Conservation (phyloP, 2,888 invertebrate genomes). For the Netelia fuscicornis region DNA sequence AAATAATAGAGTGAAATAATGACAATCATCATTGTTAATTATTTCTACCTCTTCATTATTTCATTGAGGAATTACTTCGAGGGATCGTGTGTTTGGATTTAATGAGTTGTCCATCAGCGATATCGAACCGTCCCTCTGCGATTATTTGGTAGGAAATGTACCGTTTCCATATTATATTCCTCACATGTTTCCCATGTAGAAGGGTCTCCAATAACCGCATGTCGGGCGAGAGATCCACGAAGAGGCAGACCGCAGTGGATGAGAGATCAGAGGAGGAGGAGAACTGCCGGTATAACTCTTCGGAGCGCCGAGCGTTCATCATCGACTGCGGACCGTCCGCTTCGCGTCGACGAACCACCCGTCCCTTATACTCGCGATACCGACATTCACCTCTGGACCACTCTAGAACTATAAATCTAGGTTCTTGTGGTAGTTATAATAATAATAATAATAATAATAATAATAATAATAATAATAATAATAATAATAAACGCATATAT, state of each 20-base stretch:
- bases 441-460: neutral
- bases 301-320: constrained; percentile 32
- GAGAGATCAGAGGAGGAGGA: constrained; percentile 15
- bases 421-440: neutral
- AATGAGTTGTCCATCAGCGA: neutral
- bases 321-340: constrained; percentile 19
- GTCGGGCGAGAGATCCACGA: neutral
- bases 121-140: neutral
- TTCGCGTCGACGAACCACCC: neutral
- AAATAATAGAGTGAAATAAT: neutral
- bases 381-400: neutral
- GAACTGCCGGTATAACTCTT: constrained; percentile 32
- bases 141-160: constrained; percentile 3
- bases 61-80: neutral
- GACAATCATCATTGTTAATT: neutral
- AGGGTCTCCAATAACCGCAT: neutral
- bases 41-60: neutral
- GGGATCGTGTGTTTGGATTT: neutral
- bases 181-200: neutral
- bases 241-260: neutral
- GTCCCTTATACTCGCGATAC: neutral
- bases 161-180: neutral
- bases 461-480: too few relatives aligned
- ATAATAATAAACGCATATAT: neutral
- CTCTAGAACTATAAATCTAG: constrained; percentile 19